These are phyloP conservation scores for Bucco capensis DNA, from an alignment of 2,113 vertebrate genomes.

Conservation along the genomic window DNA sequence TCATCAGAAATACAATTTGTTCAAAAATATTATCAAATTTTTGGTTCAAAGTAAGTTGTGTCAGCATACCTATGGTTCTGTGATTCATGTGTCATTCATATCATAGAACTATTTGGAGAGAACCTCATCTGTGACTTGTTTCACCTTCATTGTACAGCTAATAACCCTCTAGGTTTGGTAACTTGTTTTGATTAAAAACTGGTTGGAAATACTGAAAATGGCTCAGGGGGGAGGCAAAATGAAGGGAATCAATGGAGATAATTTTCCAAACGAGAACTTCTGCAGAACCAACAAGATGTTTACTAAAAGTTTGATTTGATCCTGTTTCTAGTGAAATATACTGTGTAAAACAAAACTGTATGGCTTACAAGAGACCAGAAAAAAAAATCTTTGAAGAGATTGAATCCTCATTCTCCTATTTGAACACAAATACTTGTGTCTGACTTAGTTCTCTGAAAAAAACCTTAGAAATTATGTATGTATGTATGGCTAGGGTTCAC, in stretches of 20 bases:
- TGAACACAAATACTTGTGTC: not conserved
- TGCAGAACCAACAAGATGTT: not conserved
- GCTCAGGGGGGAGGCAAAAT: not conserved
- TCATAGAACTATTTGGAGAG: not conserved
- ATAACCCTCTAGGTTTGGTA: not conserved
- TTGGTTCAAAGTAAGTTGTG: not conserved
- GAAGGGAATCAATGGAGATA: not conserved
- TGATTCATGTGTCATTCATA: not conserved
- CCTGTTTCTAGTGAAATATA: not conserved
- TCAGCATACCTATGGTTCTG: not conserved
- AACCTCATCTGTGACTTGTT: not conserved
- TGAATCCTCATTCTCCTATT: not conserved
- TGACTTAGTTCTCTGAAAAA: not conserved
- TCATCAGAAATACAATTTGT: not conserved
- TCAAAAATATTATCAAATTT: not conserved
- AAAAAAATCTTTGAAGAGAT: not conserved
- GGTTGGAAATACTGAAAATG: not conserved
- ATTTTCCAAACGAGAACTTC: not conserved
- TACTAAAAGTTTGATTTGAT: not conserved
- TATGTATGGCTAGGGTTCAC: too few relatives aligned
- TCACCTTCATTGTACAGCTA: not conserved
- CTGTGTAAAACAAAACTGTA: not conserved
- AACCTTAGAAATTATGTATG: not conserved
- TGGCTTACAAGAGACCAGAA: not conserved
- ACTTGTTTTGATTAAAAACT: not conserved